Evolutionary conservation across 1,140 invertebrate genomes (phyloP).

Genomic region (Lepidurus packardi): DNA sequence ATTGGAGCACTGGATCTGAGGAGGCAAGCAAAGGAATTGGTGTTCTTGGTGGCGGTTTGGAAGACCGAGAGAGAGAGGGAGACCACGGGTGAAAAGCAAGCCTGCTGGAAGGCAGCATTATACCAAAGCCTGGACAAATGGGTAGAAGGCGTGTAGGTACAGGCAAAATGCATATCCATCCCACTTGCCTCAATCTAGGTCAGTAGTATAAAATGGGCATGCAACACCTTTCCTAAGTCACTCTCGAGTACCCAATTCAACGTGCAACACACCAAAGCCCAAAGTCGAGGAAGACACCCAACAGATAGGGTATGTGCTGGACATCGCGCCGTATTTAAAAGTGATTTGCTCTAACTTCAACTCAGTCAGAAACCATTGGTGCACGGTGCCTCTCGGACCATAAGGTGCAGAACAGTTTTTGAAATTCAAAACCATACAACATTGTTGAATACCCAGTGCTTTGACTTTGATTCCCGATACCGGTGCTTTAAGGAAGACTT

Average conservation of each 20-base stretch:
- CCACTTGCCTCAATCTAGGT: constrained; percentile 11
- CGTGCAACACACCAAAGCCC: background rate
- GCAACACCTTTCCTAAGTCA: background rate
- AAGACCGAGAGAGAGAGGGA: background rate
- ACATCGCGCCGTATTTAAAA: background rate
- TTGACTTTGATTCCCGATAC: background rate
- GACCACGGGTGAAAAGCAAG: constrained; percentile 4
- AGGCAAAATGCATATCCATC: background rate
- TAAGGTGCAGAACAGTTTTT: background rate
- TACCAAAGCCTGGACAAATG: background rate
- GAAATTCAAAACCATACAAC: background rate
- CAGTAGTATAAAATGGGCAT: background rate
- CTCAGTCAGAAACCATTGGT: background rate
- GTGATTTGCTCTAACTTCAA: background rate
- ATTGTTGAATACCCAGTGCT: background rate
- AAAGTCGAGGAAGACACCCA: background rate
- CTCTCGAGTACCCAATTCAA: background rate
- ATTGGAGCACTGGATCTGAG: background rate
- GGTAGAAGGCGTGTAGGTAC: constrained; percentile 1
- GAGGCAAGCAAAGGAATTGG: background rate
- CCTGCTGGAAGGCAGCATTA: background rate
- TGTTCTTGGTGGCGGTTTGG: background rate
- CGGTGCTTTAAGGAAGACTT: background rate
- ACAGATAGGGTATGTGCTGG: background rate
- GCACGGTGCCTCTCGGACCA: background rate